A percentile compares a stretch with the other conserved stretches of the same genome.
Evolutionary conservation across 2,113 vertebrate species (phyloP).

Genomic region (Lampris incognitus): DNA sequence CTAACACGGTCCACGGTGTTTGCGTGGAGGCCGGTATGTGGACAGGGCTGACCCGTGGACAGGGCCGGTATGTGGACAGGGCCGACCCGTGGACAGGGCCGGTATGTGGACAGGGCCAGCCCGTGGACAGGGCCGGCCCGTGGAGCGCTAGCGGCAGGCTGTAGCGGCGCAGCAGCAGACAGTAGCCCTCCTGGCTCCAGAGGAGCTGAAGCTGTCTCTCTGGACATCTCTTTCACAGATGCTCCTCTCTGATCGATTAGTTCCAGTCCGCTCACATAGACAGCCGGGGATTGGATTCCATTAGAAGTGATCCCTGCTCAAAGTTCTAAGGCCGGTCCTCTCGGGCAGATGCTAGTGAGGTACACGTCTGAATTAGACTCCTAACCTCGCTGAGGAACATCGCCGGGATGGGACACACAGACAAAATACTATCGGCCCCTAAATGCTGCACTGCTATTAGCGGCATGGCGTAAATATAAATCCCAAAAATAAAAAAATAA

Average conservation of each 20-base stretch:
- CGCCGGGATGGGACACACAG: constrained; percentile 56
- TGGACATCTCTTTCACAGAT: constrained; percentile 81
- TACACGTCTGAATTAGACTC: constrained; percentile 66
- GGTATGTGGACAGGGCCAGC: constrained; percentile 1
- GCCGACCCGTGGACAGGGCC: background rate
- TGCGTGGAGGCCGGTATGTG: too few species aligned
- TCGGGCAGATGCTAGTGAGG: constrained; percentile 60
- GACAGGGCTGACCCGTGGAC: too few species aligned
- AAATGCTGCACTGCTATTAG: constrained; percentile 7
- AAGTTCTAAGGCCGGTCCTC: constrained; percentile 57
- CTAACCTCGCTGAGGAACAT: constrained; percentile 66
- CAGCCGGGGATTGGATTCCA: constrained; percentile 82
- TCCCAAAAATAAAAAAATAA: background rate
- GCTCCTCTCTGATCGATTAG: constrained; percentile 81
- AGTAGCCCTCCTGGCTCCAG: constrained; percentile 78
- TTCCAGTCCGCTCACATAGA: constrained; percentile 80
- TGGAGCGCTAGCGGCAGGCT: constrained; percentile 58
- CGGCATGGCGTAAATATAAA: background rate
- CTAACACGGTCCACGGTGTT: too few species aligned
- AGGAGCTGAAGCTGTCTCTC: constrained; percentile 64
- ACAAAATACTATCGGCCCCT: constrained; percentile 32
- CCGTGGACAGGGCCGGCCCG: constrained; percentile 18
- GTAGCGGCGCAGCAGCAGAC: constrained; percentile 72
- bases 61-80: background rate
- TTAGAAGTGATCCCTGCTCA: constrained; percentile 76